Evolutionary conservation across 2,888 invertebrate genomes (phyloP), one percentile per base, ranked within the genome.

Genomic region (Papilio gigon): DNA sequence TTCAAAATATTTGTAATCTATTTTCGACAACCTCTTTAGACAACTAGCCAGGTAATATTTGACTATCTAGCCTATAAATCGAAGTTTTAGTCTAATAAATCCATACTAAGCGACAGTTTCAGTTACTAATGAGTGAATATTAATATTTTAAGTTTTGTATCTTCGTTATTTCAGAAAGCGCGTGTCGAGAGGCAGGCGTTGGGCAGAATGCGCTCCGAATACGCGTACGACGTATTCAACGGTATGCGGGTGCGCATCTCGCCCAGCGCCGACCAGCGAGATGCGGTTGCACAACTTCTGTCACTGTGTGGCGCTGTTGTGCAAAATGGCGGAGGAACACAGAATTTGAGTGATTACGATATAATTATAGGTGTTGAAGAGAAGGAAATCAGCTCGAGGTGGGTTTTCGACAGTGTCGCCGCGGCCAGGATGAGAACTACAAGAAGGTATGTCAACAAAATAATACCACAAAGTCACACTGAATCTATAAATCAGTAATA

Each of bases 341-440:
- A 76, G 68, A 30, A 73, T 72, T 75, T 67, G 72, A 72, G 40
- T 20, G 76, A 78, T 8, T 79, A 71, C 67, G 87, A 88, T 71
- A 71, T 90, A 1, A 79, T 78, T 0, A 72, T 90, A 1, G 90
- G 90, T 0, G 71, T 70, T 0, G 73, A 68, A 0, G 74, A 72
- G 0, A 85, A 84, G 0, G 79, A 87, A 71, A 80, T 90, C 1
- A 75, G 75, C 40, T 86, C 87, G 0, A 88, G 85, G 50, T 91
- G 90, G 91, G 88, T 91, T 33, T 90, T 89, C 67, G 90, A 90
- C 53, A 90, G 90, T 62, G 84, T 90, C 0, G 85, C 86, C 0
- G 80, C 85, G 0, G 84, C 81, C 0, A 78, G 89, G 1, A 84
- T 88, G 83, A 80, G 88, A 14, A 88, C 84, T 0, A 82, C 83